These are phyloP conservation scores for Plagiodera versicolora DNA, from an alignment of 2,888 invertebrate species.

Conservation along the genomic window DNA sequence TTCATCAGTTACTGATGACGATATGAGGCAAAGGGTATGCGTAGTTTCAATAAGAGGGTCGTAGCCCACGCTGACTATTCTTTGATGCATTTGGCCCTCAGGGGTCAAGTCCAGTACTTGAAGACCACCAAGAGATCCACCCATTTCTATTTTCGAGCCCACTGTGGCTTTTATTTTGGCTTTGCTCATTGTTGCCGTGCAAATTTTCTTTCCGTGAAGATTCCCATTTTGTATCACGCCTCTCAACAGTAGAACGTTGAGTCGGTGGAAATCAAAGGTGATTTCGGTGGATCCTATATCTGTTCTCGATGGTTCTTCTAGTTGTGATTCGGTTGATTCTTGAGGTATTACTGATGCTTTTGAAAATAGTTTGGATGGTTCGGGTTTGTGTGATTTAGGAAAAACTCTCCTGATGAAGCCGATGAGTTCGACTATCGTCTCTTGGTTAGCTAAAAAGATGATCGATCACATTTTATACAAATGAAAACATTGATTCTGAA, in stretches of 20 bases:
- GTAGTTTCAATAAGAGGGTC: conserved; percentile 65
- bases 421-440: conserved; percentile 90
- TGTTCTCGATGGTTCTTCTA: conserved; percentile 31
- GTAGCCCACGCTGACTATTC: conserved; percentile 82
- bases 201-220: conserved; percentile 82
- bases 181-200: conserved; percentile 90
- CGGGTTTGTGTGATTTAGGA: conserved; percentile 52
- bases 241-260: conserved; percentile 84
- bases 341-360: conserved; percentile 19
- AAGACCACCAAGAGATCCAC: conserved; percentile 89
- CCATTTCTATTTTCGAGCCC: conserved; percentile 63
- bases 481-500: not conserved
- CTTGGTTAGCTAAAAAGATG: conserved; percentile 77
- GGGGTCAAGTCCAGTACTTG: conserved; percentile 88
- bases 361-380: conserved; percentile 42
- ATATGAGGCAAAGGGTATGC: conserved; percentile 51
- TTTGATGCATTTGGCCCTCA: conserved; percentile 79
- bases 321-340: conserved; percentile 47
- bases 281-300: conserved; percentile 74
- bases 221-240: conserved; percentile 71
- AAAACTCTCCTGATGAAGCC: conserved; percentile 82
- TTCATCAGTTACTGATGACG: conserved; percentile 46
- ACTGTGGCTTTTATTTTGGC: conserved; percentile 86
- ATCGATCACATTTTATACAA: not conserved
- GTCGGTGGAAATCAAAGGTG: conserved; percentile 89